Conservation (phyloP, 2,113 vertebrate species). For the Cathartes aura region DNA sequence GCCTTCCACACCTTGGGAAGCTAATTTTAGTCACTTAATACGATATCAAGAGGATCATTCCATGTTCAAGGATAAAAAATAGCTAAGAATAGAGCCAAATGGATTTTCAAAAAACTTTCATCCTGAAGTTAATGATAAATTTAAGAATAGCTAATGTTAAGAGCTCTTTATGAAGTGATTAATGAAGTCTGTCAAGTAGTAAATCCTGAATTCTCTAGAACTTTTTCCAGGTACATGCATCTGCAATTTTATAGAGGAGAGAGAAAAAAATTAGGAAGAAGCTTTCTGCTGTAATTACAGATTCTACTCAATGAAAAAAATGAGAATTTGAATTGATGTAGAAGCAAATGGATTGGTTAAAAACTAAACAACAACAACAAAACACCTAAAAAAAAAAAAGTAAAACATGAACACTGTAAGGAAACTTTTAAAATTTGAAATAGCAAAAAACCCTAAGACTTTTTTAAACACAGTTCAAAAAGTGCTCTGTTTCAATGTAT, state of each 20-base stretch:
- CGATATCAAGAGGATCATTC: neutral
- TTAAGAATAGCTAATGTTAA: conserved; percentile 43
- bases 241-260: neutral
- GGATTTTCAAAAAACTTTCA: neutral
- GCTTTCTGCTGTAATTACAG: neutral
- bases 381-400: neutral
- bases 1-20: neutral
- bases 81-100: conserved; percentile 35
- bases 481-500: neutral
- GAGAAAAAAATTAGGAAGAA: neutral
- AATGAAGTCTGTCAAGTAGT: conserved; percentile 13
- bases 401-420: neutral
- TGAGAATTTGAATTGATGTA: neutral
- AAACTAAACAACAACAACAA: neutral
- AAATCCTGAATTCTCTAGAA: neutral
- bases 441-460: rapidly evolving
- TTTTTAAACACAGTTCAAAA: neutral
- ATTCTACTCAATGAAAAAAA: neutral
- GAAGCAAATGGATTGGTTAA: neutral
- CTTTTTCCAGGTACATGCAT: neutral
- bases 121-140: conserved; percentile 26
- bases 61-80: neutral
- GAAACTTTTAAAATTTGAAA: neutral
- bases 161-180: conserved; percentile 8
- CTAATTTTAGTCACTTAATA: neutral